Evolutionary conservation across 2,797 vertebrate species (phyloP).

Genomic region (Peromyscus aztecus): DNA sequence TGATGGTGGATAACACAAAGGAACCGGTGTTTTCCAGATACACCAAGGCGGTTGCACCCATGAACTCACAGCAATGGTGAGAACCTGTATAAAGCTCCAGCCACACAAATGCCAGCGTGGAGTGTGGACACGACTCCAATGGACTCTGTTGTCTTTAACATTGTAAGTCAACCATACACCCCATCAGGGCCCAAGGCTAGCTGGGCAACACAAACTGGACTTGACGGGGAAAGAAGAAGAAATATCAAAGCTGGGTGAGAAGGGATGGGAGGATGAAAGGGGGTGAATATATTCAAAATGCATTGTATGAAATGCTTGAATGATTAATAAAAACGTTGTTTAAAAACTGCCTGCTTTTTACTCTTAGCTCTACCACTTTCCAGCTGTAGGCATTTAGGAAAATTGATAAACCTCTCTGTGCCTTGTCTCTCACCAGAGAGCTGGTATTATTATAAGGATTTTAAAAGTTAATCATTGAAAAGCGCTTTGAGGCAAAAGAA

Average conservation of each 20-base stretch:
- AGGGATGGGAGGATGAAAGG: too few species aligned
- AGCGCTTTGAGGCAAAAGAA: slow-evolving; percentile 22
- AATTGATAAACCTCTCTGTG: slow-evolving; percentile 49
- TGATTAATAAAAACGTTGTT: not conserved
- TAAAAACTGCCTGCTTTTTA: not conserved
- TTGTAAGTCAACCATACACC: not conserved
- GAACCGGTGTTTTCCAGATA: too few species aligned
- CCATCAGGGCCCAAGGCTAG: not conserved
- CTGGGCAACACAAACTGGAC: not conserved
- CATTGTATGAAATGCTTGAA: not conserved
- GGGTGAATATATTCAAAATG: not conserved
- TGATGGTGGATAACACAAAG: not conserved
- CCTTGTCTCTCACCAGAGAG: not conserved
- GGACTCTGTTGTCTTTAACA: not conserved
- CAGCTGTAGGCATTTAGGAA: not conserved
- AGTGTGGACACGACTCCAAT: not conserved
- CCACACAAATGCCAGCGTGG: not conserved
- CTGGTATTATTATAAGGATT: not conserved
- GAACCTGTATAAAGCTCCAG: not conserved
- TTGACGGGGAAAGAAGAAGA: too few species aligned
- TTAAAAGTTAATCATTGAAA: not conserved
- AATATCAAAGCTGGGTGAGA: too few species aligned
- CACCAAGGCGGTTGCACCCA: too few species aligned
- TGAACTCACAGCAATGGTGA: too few species aligned
- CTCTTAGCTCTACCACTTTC: not conserved